Conservation (phyloP, 2,797 vertebrate species). For the Scyliorhinus canicula region DNA sequence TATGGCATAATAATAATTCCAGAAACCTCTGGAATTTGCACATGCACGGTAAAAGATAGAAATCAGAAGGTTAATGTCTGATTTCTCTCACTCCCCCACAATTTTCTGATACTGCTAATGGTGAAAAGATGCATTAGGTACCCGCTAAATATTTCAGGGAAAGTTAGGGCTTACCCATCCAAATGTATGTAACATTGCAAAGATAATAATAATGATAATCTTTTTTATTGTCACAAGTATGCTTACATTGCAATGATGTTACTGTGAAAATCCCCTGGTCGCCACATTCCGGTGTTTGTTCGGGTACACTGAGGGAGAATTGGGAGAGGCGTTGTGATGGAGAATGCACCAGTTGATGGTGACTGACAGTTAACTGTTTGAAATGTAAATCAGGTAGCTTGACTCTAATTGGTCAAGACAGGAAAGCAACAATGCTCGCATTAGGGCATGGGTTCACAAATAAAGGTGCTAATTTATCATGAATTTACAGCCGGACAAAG, state of each 20-base stretch:
- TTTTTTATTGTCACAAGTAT: too few relatives aligned
- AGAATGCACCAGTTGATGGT: too few relatives aligned
- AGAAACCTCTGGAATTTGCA: background rate
- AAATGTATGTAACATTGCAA: background rate
- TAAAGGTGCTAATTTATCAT: background rate
- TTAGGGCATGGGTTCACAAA: background rate
- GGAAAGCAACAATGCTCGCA: background rate
- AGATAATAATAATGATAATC: too few relatives aligned
- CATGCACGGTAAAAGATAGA: background rate
- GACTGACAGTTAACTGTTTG: too few relatives aligned
- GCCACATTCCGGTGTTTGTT: too few relatives aligned
- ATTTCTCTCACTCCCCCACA: background rate
- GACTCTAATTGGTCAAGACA: background rate
- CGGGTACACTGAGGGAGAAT: too few relatives aligned
- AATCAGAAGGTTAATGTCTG: background rate
- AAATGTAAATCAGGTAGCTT: too few relatives aligned
- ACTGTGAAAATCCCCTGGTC: too few relatives aligned
- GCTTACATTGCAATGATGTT: too few relatives aligned
- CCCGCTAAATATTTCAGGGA: background rate
- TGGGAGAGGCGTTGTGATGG: too few relatives aligned
- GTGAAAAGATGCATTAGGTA: background rate
- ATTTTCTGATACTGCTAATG: background rate
- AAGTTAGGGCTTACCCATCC: background rate
- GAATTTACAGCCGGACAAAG: background rate
- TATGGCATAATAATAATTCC: background rate